phyloP scores from a whole-genome alignment of 2,113 vertebrate species.

The Anhinga rufa region DNA sequence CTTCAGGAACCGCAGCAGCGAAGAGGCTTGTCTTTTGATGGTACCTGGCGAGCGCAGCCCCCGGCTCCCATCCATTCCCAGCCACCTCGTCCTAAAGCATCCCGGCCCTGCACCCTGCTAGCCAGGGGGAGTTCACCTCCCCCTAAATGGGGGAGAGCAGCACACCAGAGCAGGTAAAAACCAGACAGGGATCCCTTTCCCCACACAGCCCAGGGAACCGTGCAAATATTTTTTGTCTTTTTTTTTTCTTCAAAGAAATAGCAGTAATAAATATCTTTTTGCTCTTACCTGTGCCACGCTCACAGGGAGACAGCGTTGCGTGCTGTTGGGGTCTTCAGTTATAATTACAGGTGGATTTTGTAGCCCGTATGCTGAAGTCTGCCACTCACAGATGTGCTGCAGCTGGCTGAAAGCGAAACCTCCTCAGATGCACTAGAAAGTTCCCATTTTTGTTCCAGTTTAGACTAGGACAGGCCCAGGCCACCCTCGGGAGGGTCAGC shows the following conservation, averaged over 20 bases:
- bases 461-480: not conserved
- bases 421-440: not conserved
- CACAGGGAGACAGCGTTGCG: accelerated
- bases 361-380: accelerated
- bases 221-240: no score
- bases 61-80: not conserved
- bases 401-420: not conserved
- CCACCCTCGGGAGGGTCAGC: not conserved
- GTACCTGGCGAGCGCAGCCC: accelerated
- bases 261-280: not conserved
- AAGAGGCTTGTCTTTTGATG: not conserved
- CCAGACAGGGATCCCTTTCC: not conserved
- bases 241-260: not conserved
- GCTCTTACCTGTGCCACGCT: not conserved
- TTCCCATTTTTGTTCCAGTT: not conserved
- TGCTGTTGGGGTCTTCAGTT: no score
- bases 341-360: accelerated
- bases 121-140: not conserved
- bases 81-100: not conserved
- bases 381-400: not conserved
- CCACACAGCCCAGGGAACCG: not conserved
- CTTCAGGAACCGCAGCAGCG: not conserved
- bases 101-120: not conserved
- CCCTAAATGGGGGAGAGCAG: not conserved
- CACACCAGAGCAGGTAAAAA: not conserved